phyloP scores from a whole-genome alignment of 92 coral and sea anemone genomes.

The Umimayanthus kanabou region DNA sequence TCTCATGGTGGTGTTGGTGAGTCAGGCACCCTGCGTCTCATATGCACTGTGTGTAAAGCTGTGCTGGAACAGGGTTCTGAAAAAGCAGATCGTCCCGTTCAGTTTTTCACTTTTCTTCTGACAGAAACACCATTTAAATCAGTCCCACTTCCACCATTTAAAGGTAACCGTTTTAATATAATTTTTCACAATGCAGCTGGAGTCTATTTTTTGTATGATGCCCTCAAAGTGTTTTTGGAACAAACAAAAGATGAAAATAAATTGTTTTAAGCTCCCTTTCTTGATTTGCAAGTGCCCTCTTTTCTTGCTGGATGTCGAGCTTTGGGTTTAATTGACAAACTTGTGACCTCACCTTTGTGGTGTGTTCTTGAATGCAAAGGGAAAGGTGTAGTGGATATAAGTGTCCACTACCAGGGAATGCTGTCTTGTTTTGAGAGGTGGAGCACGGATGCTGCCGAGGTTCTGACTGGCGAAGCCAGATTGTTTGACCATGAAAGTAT shows the following conservation, averaged over 20 bases:
- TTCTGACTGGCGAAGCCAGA: constrained; percentile 10
- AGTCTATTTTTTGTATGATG: constrained; percentile 43
- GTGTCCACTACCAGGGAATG: background rate
- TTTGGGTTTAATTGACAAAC: constrained; percentile 26
- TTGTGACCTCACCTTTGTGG: constrained; percentile 25
- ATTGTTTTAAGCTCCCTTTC: constrained; percentile 9
- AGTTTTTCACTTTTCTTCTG: constrained; percentile 22
- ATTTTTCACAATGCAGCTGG: constrained; percentile 41
- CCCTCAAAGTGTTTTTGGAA: constrained; percentile 36
- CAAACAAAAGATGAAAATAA: constrained; percentile 30
- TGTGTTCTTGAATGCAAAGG: constrained; percentile 20
- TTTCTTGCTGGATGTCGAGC: constrained; percentile 45
- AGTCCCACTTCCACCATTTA: constrained; percentile 37
- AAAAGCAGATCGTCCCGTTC: constrained; percentile 34
- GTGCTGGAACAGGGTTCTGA: constrained; percentile 31
- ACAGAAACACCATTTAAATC: constrained; percentile 19
- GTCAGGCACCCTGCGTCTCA: constrained; percentile 29
- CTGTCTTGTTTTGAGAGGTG: constrained; percentile 21
- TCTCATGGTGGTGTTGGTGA: constrained; percentile 30
- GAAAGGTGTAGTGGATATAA: background rate
- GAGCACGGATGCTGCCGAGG: background rate
- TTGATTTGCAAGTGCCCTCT: constrained; percentile 33
- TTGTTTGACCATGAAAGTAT: background rate
- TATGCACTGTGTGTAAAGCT: constrained; percentile 39
- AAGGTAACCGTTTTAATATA: constrained; percentile 27